Evolutionary conservation across 2,797 vertebrate species (phyloP).

Genomic region (Syndactyla subalaris): DNA sequence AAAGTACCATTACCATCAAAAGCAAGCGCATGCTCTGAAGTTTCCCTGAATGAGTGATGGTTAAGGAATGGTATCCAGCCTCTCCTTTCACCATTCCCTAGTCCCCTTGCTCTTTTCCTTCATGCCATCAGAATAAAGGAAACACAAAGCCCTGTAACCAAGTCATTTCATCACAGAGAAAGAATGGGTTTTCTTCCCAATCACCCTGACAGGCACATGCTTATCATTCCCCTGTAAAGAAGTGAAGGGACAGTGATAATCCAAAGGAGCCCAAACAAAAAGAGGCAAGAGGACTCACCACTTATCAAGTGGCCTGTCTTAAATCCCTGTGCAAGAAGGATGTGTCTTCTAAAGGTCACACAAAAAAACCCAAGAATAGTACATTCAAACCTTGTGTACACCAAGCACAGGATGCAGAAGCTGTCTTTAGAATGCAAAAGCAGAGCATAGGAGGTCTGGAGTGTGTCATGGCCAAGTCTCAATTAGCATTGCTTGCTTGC

Average conservation of each 20-base stretch:
- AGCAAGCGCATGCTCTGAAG: background rate
- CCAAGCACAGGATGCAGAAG: constrained; percentile 69
- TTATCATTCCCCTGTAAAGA: background rate
- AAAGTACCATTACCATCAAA: background rate
- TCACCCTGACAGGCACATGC: background rate
- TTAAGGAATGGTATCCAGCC: background rate
- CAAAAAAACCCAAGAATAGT: background rate
- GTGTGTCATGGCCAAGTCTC: constrained; percentile 38
- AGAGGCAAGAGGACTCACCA: constrained; percentile 9
- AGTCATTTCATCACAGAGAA: background rate
- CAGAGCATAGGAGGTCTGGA: constrained; percentile 54
- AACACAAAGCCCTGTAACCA: background rate
- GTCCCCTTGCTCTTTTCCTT: background rate
- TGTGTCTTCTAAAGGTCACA: constrained; percentile 16
- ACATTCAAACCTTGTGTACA: constrained; percentile 31
- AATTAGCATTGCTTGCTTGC: constrained; percentile 58
- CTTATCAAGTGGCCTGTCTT: background rate
- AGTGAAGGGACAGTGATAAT: constrained; percentile 42
- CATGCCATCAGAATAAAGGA: background rate
- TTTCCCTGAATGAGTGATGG: background rate
- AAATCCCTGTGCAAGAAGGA: background rate
- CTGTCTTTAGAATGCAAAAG: constrained; percentile 70
- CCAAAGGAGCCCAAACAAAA: background rate
- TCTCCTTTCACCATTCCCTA: background rate
- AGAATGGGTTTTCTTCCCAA: background rate